Conservation (phyloP, 2,113 vertebrate species). For the Plestiodon gilberti region DNA sequence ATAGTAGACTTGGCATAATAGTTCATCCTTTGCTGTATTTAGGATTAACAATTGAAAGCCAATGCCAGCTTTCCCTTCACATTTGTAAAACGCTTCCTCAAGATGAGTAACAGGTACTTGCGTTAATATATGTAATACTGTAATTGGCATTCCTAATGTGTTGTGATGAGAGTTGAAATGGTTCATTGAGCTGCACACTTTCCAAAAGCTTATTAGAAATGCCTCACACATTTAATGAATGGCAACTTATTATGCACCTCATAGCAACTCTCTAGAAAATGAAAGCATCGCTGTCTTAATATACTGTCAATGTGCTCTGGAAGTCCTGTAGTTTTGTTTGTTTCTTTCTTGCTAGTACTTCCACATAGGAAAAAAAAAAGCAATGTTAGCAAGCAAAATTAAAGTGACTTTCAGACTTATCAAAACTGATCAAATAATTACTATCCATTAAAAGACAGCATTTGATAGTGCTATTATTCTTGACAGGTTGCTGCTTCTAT, state of each 20-base stretch:
- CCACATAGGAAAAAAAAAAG: constrained; percentile 1
- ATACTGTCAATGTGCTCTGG: constrained; percentile 20
- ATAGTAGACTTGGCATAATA: not conserved
- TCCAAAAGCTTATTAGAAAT: constrained; percentile 43
- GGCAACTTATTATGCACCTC: not conserved
- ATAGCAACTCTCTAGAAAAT: constrained; percentile 8
- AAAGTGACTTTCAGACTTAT: constrained; percentile 48
- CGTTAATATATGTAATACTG: constrained; percentile 44
- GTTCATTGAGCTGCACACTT: constrained; percentile 45
- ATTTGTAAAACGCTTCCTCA: not conserved
- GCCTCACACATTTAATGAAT: constrained; percentile 15
- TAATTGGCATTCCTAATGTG: constrained; percentile 58
- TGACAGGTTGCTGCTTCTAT: constrained; percentile 23
- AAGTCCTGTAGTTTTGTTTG: not conserved
- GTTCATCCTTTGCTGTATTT: constrained; percentile 25
- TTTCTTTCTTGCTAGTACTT: constrained; percentile 37
- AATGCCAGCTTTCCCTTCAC: constrained; percentile 10
- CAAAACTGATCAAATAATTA: constrained; percentile 39
- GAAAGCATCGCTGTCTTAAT: not conserved
- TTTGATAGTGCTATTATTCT: constrained; percentile 45
- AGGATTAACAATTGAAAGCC: not conserved
- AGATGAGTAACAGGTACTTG: constrained; percentile 18
- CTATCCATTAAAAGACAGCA: constrained; percentile 50
- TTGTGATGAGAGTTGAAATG: constrained; percentile 48
- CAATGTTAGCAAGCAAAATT: not conserved